Percentiles rank a stretch among this genome's conserved stretches.
phyloP scores from a whole-genome alignment of 2,888 invertebrate genomes.

The Onchidella celtica region DNA sequence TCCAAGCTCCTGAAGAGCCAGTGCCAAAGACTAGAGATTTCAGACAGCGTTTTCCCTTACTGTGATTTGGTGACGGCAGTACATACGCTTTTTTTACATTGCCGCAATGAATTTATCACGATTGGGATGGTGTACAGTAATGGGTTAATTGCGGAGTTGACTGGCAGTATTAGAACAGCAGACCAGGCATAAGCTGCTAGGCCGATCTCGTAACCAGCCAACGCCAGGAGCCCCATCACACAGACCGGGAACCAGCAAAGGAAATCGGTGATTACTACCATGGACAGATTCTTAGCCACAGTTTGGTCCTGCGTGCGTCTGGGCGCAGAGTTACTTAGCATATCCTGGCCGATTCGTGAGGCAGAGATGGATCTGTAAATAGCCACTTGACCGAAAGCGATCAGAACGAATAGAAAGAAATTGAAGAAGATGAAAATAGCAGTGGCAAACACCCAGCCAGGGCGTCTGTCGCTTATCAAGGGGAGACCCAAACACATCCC shows the following conservation, averaged over 20 bases:
- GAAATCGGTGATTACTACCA: conserved; percentile 70
- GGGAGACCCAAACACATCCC: conserved; percentile 78
- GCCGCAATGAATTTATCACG: conserved; percentile 75
- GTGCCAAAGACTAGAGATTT: too few relatives aligned
- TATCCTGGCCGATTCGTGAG: neutral
- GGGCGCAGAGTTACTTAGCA: conserved; percentile 7
- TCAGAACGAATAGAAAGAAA: conserved; percentile 71
- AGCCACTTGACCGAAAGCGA: conserved; percentile 71
- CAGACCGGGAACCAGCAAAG: conserved; percentile 72
- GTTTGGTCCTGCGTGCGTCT: conserved; percentile 56
- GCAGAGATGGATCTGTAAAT: conserved; percentile 69
- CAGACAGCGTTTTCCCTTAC: too few relatives aligned
- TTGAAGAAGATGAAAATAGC: conserved; percentile 76
- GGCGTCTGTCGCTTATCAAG: conserved; percentile 71
- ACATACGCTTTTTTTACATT: conserved; percentile 63
- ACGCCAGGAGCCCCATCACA: conserved; percentile 37
- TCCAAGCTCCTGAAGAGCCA: too few relatives aligned
- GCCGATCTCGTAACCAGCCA: conserved; percentile 11
- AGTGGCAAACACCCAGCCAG: conserved; percentile 77
- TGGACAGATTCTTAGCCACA: conserved; percentile 70
- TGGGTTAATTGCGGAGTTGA: conserved; percentile 30
- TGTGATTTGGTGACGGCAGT: too few relatives aligned
- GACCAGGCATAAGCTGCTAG: conserved; percentile 25
- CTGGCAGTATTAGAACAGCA: conserved; percentile 28
- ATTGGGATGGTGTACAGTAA: conserved; percentile 62